Conservation (phyloP, 2,797 vertebrate genomes). For the Centroberyx gerrardi region DNA sequence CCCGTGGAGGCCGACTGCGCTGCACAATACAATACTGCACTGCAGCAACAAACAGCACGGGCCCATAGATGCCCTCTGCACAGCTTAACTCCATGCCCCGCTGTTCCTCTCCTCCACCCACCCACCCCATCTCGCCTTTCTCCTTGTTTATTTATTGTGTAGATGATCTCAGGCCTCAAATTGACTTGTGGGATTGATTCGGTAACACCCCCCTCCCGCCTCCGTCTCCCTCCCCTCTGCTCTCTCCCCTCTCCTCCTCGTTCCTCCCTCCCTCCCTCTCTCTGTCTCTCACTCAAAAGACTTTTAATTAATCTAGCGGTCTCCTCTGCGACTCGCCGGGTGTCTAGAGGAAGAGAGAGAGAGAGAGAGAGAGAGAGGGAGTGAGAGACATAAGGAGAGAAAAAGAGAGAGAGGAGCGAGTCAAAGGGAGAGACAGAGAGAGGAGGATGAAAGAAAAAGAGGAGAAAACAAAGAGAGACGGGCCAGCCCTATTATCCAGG, state of each 20-base stretch:
- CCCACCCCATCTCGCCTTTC: constrained; percentile 50
- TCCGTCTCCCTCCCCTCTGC: neutral
- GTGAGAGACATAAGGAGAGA: neutral
- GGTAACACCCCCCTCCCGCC: constrained; percentile 46
- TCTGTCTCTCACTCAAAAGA: constrained; percentile 59
- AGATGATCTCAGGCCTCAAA: constrained; percentile 74
- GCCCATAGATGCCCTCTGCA: constrained; percentile 67
- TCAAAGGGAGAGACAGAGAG: constrained; percentile 2
- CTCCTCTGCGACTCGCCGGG: constrained; percentile 44
- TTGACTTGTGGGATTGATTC: constrained; percentile 80
- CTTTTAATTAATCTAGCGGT: constrained; percentile 75
- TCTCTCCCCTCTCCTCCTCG: neutral
- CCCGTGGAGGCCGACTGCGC: constrained; percentile 47
- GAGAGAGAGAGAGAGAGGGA: constrained; percentile 12
- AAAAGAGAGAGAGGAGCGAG: constrained; percentile 25
- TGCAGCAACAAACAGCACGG: constrained; percentile 43
- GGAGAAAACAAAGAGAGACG: constrained; percentile 29
- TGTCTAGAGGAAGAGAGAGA: constrained; percentile 15
- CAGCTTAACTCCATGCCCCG: constrained; percentile 56
- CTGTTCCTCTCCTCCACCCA: neutral
- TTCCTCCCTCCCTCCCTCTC: constrained; percentile 38
- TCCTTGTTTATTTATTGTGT: constrained; percentile 77
- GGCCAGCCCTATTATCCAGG: constrained; percentile 40
- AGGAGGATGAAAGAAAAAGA: neutral
- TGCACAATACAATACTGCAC: constrained; percentile 42